Evolutionary conservation across 92 coral and sea anemone species (phyloP).

Genomic region (Porites cylindrica): DNA sequence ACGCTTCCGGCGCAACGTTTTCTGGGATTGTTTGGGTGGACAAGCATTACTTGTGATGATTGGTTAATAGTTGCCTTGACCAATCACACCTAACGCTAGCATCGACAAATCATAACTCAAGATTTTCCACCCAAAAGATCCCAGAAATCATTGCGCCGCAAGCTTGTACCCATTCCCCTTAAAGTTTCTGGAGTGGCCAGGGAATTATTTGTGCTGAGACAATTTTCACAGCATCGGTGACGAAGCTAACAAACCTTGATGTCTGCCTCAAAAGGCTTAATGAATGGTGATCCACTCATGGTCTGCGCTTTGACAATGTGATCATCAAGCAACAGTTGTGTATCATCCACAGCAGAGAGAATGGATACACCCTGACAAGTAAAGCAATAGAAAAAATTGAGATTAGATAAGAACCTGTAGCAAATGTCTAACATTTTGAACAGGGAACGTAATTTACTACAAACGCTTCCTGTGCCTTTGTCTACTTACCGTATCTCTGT

Average conservation of each 20-base stretch:
- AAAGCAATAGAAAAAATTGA: background rate
- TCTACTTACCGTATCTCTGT: constrained; percentile 92
- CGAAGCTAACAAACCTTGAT: constrained; percentile 79
- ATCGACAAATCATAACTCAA: too few species aligned
- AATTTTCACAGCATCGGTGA: background rate
- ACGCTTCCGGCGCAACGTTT: too few species aligned
- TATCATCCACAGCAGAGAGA: constrained; percentile 96
- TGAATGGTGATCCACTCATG: constrained; percentile 99
- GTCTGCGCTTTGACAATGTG: constrained; percentile 99
- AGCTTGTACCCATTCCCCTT: too few species aligned
- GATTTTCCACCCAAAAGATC: too few species aligned
- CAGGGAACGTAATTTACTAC: background rate
- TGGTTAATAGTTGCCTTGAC: too few species aligned
- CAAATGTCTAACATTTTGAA: background rate
- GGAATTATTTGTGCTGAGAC: background rate
- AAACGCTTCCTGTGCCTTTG: too few species aligned
- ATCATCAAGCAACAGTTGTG: constrained; percentile 94
- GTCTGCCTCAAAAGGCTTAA: constrained; percentile 98
- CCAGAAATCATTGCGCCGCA: too few species aligned
- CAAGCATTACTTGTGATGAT: too few species aligned
- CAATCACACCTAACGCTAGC: too few species aligned
- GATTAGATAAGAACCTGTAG: background rate
- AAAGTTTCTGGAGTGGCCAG: too few species aligned
- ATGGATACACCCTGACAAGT: constrained; percentile 86
- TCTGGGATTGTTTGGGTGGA: too few species aligned